These are phyloP conservation scores for Habrosyne pyritoides DNA, from an alignment of 2,888 invertebrate genomes.

Conservation along the genomic window DNA sequence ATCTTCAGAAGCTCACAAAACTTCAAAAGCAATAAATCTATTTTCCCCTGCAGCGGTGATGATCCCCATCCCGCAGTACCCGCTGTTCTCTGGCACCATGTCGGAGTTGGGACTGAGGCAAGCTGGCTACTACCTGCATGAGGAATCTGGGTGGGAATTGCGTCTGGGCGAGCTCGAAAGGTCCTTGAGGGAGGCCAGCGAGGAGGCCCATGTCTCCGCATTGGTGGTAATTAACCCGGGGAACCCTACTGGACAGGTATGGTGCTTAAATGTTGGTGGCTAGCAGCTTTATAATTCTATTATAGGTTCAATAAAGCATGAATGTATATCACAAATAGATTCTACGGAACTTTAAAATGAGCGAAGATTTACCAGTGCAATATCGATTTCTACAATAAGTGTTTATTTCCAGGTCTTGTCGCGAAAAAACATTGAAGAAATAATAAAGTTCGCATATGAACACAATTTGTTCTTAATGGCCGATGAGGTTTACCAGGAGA, in stretches of 20 bases:
- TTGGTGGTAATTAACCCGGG: slow-evolving; percentile 99
- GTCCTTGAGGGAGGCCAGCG: slow-evolving; percentile 48
- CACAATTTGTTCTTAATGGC: slow-evolving; percentile 94
- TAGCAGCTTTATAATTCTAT: background rate
- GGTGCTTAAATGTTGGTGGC: background rate
- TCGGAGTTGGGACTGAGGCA: slow-evolving; percentile 95
- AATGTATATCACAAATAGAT: no score
- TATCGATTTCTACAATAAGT: no score
- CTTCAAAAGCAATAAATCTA: no score
- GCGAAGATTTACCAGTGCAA: no score
- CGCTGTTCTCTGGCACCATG: slow-evolving; percentile 97
- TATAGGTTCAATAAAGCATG: slow-evolving; percentile 50
- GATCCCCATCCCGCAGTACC: slow-evolving; percentile 99
- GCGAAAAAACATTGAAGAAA: slow-evolving; percentile 92
- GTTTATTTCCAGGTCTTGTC: slow-evolving; percentile 87
- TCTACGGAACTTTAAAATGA: no score
- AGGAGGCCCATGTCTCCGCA: slow-evolving; percentile 86
- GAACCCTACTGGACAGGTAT: slow-evolving; percentile 96
- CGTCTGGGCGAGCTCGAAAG: slow-evolving; percentile 88
- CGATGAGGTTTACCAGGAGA: slow-evolving; percentile 98
- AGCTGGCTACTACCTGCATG: slow-evolving; percentile 96
- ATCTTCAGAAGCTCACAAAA: no score
- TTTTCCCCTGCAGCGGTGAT: slow-evolving; percentile 87
- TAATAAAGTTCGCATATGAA: slow-evolving; percentile 96
- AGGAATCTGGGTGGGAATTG: slow-evolving; percentile 93